A percentile compares a stretch with the other conserved stretches of the same genome.
These are phyloP conservation scores for Epinephelus lanceolatus DNA, from an alignment of 2,113 vertebrate genomes.

Conservation along the genomic window DNA sequence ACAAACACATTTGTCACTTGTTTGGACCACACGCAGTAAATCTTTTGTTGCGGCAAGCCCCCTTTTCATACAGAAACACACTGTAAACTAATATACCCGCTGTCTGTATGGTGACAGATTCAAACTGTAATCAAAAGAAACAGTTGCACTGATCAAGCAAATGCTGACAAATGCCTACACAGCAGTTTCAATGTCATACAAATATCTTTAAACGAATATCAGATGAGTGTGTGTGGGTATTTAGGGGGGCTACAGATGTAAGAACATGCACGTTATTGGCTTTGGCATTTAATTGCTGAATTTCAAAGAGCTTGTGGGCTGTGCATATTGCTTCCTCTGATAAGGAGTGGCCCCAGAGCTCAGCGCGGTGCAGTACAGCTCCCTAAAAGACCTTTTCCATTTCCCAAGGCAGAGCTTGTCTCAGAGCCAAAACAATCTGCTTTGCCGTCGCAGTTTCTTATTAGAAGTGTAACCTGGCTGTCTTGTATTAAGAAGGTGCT, in stretches of 20 bases:
- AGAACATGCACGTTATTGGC: slow-evolving; percentile 46
- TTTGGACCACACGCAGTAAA: slow-evolving; percentile 16
- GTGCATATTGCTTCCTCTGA: slow-evolving; percentile 63
- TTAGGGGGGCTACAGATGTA: slow-evolving; percentile 25
- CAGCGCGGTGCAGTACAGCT: slow-evolving; percentile 25
- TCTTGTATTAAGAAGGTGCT: slow-evolving; percentile 17
- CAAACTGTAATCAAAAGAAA: slow-evolving; percentile 51
- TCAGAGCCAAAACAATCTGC: slow-evolving; percentile 66
- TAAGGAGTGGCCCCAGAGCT: slow-evolving; percentile 59
- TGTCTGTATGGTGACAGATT: slow-evolving; percentile 49
- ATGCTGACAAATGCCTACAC: slow-evolving; percentile 59
- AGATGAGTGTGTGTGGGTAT: slow-evolving; percentile 41
- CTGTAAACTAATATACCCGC: slow-evolving; percentile 1
- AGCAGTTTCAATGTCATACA: slow-evolving; percentile 52
- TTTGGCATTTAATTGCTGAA: slow-evolving; percentile 69
- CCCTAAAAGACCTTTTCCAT: slow-evolving; percentile 61
- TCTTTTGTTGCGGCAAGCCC: neutral
- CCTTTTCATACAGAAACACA: slow-evolving; percentile 11
- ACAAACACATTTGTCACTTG: slow-evolving; percentile 45
- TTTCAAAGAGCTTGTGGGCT: slow-evolving; percentile 58
- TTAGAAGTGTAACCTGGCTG: slow-evolving; percentile 49
- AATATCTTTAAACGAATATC: slow-evolving; percentile 37
- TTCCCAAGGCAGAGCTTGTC: slow-evolving; percentile 57
- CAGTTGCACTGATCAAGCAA: slow-evolving; percentile 52
- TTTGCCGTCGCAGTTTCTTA: slow-evolving; percentile 47